Conservation (phyloP, 2,113 vertebrate genomes). For the Larimichthys polyactis region DNA sequence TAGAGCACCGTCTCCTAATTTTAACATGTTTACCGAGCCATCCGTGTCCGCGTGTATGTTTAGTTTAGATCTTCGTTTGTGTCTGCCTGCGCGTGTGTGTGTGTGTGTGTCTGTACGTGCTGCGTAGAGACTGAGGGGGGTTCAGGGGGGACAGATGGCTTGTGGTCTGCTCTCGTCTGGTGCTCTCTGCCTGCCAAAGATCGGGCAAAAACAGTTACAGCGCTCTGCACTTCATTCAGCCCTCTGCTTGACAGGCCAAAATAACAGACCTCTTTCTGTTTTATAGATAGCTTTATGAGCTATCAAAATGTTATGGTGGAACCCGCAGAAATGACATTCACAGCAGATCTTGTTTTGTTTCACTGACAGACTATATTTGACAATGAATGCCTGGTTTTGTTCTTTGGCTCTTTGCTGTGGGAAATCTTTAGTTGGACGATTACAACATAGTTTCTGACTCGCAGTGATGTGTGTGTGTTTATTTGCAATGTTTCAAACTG, state of each 20-base stretch:
- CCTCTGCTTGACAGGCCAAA: slow-evolving; percentile 9
- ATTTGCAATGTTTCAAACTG: slow-evolving; percentile 3
- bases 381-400: slow-evolving; percentile 15
- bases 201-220: slow-evolving; percentile 64
- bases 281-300: slow-evolving; percentile 49
- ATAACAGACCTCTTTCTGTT: slow-evolving; percentile 44
- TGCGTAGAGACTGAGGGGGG: slow-evolving; percentile 48
- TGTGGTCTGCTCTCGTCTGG: slow-evolving; percentile 73
- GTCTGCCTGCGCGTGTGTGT: slow-evolving; percentile 12
- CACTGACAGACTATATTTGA: slow-evolving; percentile 20
- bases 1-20: slow-evolving; percentile 41
- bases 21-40: slow-evolving; percentile 46
- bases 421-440: slow-evolving; percentile 1
- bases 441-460: slow-evolving; percentile 1
- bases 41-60: slow-evolving; percentile 1
- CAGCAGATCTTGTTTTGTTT: slow-evolving; percentile 45
- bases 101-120: slow-evolving; percentile 14
- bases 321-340: slow-evolving; percentile 33
- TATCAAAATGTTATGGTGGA: slow-evolving; percentile 22
- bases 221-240: slow-evolving; percentile 38
- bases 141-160: slow-evolving; percentile 78
- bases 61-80: slow-evolving; percentile 18
- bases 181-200: slow-evolving; percentile 77
- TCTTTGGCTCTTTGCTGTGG: slow-evolving; percentile 30
- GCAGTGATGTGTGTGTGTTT: slow-evolving; percentile 20